Evolutionary conservation across 1,140 invertebrate genomes (phyloP), one percentile per base, ranked within the genome.

Genomic region (Frieseomelitta varia): DNA sequence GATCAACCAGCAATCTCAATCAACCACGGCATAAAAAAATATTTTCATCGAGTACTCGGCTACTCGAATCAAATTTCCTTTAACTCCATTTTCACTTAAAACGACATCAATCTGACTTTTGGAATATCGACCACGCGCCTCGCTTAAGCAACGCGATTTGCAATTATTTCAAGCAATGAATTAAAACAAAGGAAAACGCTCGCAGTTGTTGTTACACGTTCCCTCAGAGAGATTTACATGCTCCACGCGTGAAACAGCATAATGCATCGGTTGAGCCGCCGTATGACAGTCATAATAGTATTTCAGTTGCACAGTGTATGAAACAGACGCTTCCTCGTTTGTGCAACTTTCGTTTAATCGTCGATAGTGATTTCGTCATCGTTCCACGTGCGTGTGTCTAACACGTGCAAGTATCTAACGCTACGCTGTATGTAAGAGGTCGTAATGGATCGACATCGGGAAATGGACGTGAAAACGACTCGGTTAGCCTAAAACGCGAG

Each of bases 281-380:
- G 53, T 56, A 24, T 17, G 21, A 58, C 55, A 56, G 14, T 75
- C 30, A n/a, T 39, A n/a, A 75, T n/a, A 24, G 14, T 19, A n/a
- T 55, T 73, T 73, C n/a, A 53, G n/a, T 55, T 30, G n/a, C 51
- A 73, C n/a, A 21, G 10, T 11, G 47, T 53, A 47, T 17, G 24
- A 30, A 30, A 30, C 2, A 30, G 2, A 73, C 53, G n/a, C 24
- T 55, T 53, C 30, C 71, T 73, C 47, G 71, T 73, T 73, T 55
- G n/a, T 27, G n/a, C 71, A 53, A 73, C 47, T 73, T 53, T 73
- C 51, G 39, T 74, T 74, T 21, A n/a, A 58, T 58, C 55, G 27
- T 8, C 53, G 24, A n/a, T 10, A 15, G 21, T 58, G 55, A 75
- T 75, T 58, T 75, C 73, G 21, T 58, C 30, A 19, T 34, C 19